Conservation (phyloP, 2,113 vertebrate species). For the Dasypus novemcinctus region DNA sequence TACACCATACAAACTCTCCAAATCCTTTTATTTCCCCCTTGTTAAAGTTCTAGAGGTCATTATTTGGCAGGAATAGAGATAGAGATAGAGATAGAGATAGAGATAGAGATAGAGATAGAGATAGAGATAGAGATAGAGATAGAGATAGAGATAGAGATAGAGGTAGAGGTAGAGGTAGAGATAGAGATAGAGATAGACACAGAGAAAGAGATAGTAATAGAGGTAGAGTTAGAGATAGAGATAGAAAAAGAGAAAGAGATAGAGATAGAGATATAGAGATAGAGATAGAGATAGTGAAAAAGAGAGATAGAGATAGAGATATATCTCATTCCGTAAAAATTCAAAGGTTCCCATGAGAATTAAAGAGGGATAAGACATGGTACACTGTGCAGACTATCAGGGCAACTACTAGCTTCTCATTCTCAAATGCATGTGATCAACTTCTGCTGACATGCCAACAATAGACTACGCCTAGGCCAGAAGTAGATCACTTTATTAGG, state of each 20-base stretch:
- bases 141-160: too few species aligned
- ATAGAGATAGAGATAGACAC: too few species aligned
- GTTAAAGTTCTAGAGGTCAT: neutral
- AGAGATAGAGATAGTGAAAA: too few species aligned
- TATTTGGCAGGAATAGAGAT: neutral
- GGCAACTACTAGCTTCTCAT: neutral
- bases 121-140: too few species aligned
- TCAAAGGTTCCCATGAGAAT: neutral
- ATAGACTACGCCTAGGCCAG: neutral
- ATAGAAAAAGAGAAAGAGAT: too few species aligned
- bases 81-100: too few species aligned
- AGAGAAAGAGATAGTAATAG: neutral
- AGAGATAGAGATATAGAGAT: too few species aligned
- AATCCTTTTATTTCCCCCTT: neutral
- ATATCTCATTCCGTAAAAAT: accelerated
- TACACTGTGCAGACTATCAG: neutral
- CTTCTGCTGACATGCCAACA: neutral
- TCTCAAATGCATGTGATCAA: neutral
- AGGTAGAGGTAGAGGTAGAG: too few species aligned
- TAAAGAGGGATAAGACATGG: neutral
- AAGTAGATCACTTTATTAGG: neutral
- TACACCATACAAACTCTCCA: neutral
- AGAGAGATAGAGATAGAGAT: neutral
- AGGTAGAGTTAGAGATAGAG: too few species aligned
- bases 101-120: too few species aligned